Conservation (phyloP, 2,888 invertebrate species). For the Herminia tarsipennalis region DNA sequence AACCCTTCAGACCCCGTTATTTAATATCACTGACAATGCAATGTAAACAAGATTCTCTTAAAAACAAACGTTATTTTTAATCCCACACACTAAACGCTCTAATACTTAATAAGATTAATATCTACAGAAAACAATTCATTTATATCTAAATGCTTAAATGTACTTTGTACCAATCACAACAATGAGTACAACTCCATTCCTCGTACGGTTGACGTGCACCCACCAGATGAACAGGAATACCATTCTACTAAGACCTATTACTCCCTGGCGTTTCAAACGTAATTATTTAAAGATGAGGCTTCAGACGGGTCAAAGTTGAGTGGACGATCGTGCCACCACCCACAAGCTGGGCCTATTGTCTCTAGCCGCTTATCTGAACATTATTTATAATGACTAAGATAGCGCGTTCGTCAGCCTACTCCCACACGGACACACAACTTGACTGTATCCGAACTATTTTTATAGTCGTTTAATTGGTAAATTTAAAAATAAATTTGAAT, state of each 20-base stretch:
- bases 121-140: slow-evolving; percentile 48
- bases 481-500: slow-evolving; percentile 50
- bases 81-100: slow-evolving; percentile 24
- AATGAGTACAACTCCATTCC: slow-evolving; percentile 45
- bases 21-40: too few species aligned
- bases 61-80: slow-evolving; percentile 6
- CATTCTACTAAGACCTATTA: slow-evolving; percentile 40
- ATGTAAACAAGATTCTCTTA: not conserved
- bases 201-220: slow-evolving; percentile 60
- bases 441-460: slow-evolving; percentile 30
- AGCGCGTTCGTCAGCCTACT: slow-evolving; percentile 64
- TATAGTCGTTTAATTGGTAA: slow-evolving; percentile 51
- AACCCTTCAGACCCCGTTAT: not conserved
- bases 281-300: slow-evolving; percentile 5
- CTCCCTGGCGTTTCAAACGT: not conserved
- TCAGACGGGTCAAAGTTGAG: slow-evolving; percentile 30
- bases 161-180: slow-evolving; percentile 58
- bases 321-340: slow-evolving; percentile 55
- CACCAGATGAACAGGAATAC: slow-evolving; percentile 45
- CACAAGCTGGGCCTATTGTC: slow-evolving; percentile 73
- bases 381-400: slow-evolving; percentile 78
- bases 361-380: slow-evolving; percentile 70
- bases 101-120: slow-evolving; percentile 44
- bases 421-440: slow-evolving; percentile 55
- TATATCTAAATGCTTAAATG: slow-evolving; percentile 48